These are phyloP conservation scores for Corynorhinus townsendii DNA, from an alignment of 2,113 vertebrate species.

Conservation along the genomic window DNA sequence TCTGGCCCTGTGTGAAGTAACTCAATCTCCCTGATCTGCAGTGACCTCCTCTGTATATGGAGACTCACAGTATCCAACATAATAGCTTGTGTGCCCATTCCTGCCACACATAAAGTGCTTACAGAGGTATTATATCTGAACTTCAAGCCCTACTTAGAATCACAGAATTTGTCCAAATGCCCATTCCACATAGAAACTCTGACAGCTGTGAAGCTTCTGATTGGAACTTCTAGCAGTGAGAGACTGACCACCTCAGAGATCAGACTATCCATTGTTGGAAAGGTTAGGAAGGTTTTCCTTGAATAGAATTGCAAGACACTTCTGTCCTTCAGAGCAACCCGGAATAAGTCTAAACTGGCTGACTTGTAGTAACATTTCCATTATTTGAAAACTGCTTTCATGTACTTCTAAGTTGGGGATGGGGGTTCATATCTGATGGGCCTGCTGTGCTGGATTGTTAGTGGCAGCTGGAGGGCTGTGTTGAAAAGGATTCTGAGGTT, in stretches of 20 bases:
- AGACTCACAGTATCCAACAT: background rate
- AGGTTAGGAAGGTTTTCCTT: background rate
- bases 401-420: background rate
- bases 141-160: background rate
- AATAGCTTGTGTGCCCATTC: background rate
- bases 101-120: background rate
- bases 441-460: background rate
- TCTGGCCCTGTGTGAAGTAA: background rate
- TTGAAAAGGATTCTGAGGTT: background rate
- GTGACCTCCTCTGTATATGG: background rate
- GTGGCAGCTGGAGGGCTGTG: background rate
- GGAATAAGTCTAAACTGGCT: background rate
- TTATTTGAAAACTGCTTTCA: background rate
- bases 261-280: background rate
- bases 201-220: background rate
- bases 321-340: background rate
- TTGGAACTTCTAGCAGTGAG: background rate
- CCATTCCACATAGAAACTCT: background rate
- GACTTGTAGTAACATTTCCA: background rate
- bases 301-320: background rate
- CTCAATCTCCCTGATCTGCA: background rate
- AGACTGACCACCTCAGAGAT: background rate
- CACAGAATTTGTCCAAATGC: background rate
- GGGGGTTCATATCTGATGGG: background rate
- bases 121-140: background rate